phyloP scores from a whole-genome alignment of 2,888 invertebrate species.

The Synanthedon andrenaeformis region DNA sequence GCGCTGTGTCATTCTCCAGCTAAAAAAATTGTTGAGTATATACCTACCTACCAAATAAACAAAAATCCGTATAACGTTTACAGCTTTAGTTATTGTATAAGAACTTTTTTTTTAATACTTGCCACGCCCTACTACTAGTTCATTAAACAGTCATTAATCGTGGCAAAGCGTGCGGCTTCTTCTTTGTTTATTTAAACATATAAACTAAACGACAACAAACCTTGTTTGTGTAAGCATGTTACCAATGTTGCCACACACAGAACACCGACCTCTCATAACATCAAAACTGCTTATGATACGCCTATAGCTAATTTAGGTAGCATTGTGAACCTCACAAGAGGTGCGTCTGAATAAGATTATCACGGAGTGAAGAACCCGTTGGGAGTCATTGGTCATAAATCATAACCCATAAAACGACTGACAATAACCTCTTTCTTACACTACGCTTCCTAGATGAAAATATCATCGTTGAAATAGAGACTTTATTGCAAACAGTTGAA shows the following conservation, averaged over 20 bases:
- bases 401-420: conserved; percentile 68
- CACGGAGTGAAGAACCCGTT: conserved; percentile 59
- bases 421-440: conserved; percentile 60
- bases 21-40: too few species aligned
- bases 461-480: conserved; percentile 14
- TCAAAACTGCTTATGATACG: conserved; percentile 45
- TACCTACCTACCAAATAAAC: too few species aligned
- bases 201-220: conserved; percentile 35
- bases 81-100: too few species aligned
- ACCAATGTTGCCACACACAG: conserved; percentile 36
- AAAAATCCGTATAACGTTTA: too few species aligned
- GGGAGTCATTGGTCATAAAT: conserved; percentile 70
- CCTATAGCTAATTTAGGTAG: conserved; percentile 69
- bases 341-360: conserved; percentile 65
- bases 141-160: conserved; percentile 45
- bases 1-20: too few species aligned
- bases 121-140: conserved; percentile 11
- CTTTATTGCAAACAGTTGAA: conserved; percentile 10
- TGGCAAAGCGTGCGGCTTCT: conserved; percentile 19
- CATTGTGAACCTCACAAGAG: conserved; percentile 65
- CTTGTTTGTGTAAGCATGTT: conserved; percentile 32
- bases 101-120: not conserved
- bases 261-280: conserved; percentile 31
- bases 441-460: conserved; percentile 42
- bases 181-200: conserved; percentile 27